Conservation (phyloP, 2,888 invertebrate species). For the Cantharis rustica region DNA sequence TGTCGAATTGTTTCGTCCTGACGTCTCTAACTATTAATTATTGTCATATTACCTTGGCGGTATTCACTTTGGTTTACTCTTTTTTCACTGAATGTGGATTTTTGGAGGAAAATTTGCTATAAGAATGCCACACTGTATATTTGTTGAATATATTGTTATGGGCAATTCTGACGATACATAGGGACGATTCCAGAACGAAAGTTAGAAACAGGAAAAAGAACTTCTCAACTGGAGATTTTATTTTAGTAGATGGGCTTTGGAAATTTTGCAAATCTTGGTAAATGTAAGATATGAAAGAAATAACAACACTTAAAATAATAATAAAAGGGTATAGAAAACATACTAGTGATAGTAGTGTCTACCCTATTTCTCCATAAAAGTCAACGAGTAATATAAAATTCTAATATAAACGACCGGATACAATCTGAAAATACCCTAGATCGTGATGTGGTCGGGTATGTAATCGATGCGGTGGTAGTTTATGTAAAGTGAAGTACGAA, state of each 20-base stretch:
- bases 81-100: too few relatives aligned
- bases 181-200: background rate
- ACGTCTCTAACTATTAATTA: too few relatives aligned
- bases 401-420: constrained; percentile 56
- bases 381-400: constrained; percentile 55
- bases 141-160: background rate
- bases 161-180: background rate
- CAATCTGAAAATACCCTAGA: constrained; percentile 53
- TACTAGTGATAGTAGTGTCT: constrained; percentile 50
- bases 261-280: background rate
- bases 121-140: background rate
- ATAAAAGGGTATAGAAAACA: constrained; percentile 45
- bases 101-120: too few relatives aligned
- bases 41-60: too few relatives aligned
- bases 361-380: constrained; percentile 53
- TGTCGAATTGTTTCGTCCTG: too few relatives aligned
- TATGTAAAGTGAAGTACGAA: constrained; percentile 51
- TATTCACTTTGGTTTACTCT: too few relatives aligned
- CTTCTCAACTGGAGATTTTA: background rate
- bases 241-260: background rate
- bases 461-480: constrained; percentile 53
- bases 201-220: background rate
- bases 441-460: constrained; percentile 48
- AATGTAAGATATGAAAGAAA: background rate
- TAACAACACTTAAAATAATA: constrained; percentile 36